Evolutionary conservation across 2,113 vertebrate genomes (phyloP), one percentile per base, ranked within the genome.

Genomic region (Mystacornis crossleyi): DNA sequence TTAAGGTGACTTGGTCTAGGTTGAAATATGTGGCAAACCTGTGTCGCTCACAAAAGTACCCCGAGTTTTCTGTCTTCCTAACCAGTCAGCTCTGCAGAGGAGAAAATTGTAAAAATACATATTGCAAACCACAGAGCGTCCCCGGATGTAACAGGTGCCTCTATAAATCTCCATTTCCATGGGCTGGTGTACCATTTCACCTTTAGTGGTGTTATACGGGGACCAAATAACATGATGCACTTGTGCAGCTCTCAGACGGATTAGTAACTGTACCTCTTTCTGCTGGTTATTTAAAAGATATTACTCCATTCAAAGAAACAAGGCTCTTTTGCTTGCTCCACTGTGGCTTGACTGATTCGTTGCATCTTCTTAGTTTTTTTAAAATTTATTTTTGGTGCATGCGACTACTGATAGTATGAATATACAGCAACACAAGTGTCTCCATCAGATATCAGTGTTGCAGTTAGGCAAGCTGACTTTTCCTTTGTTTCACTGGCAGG

Each of bases 101-200:
- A 65, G 12, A 40, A 72, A 50, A 60, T 5, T 14, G 10, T 61
- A 24, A 77, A 65, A 86, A 73, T 16, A 17, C 13, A 0, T 21
- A 8, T 8, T 75, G 28, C 36, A 48, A 65, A 58, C 19, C 33
- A 34, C 34, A 10, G 60, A 1, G 12, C 5, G 13, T 65, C 70
- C 33, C 34, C 0, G 0, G 9, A 4, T 54, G 0, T 16, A 36
- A 10, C 2, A 4, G 31, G 4, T 50, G 7, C 23, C 42, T 87
- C 36, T 66, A 0, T 14, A 23, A 8, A 43, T 34, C 31, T 38
- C 28, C 33, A 5, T 57, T 62, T 67, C 12, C 43, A 1, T 29
- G 60, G 34, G 7, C 24, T 38, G 20, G 4, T 61, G 33, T 12
- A 14, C 45, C 29, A 2, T 50, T 60, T 20, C 58, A 18, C 43